A percentile compares a stretch with the other conserved stretches of the same genome.
Evolutionary conservation across 2,888 invertebrate species (phyloP).

Genomic region (Choristoneura rosaceana): DNA sequence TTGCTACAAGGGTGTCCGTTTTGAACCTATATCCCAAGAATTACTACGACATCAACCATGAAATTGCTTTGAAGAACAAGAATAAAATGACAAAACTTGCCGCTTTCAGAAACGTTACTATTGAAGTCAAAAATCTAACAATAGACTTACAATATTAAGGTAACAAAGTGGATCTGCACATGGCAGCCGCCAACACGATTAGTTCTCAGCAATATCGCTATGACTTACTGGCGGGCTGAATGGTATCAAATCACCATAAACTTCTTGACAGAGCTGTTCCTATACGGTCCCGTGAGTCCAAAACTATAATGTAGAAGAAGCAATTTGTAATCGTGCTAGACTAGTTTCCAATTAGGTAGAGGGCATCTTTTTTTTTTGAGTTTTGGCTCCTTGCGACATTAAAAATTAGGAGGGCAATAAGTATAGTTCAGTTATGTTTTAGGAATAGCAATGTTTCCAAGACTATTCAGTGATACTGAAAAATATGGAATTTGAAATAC

Average conservation of each 20-base stretch:
- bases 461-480: background rate
- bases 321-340: too few relatives aligned
- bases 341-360: too few relatives aligned
- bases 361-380: too few relatives aligned
- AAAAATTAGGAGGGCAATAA: too few relatives aligned
- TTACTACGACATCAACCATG: background rate
- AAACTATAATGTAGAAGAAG: background rate
- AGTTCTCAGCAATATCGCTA: slow-evolving; percentile 43
- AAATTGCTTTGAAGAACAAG: background rate
- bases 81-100: background rate
- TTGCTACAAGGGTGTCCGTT: too few relatives aligned
- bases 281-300: background rate
- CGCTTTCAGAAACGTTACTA: background rate
- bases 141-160: background rate
- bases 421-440: too few relatives aligned
- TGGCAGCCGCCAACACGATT: slow-evolving; percentile 10
- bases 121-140: background rate
- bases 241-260: slow-evolving; percentile 84
- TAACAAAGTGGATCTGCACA: slow-evolving; percentile 8
- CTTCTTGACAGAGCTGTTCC: slow-evolving; percentile 36
- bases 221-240: slow-evolving; percentile 73
- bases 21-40: too few relatives aligned
- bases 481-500: background rate
- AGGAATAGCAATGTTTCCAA: too few relatives aligned
- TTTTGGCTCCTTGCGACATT: too few relatives aligned